phyloP scores from a whole-genome alignment of 2,797 vertebrate genomes.

The Coranthus polyacanthus region DNA sequence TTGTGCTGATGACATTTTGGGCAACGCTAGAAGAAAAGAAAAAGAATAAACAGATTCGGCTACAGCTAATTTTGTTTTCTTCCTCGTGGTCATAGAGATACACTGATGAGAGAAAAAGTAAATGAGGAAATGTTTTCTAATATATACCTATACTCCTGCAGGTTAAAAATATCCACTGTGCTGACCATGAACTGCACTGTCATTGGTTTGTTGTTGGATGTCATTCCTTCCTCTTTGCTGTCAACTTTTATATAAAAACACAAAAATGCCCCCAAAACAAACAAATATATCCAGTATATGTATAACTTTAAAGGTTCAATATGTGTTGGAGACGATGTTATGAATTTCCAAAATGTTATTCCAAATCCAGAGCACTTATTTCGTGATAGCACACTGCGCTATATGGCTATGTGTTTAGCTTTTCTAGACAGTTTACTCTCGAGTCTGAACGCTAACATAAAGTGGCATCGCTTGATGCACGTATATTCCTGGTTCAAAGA shows the following conservation, averaged over 20 bases:
- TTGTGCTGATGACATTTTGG: slow-evolving; percentile 29
- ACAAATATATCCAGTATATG: too few species aligned
- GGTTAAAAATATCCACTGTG: too few species aligned
- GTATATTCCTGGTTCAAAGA: slow-evolving; percentile 18
- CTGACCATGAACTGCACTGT: too few species aligned
- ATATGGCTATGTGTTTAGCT: too few species aligned
- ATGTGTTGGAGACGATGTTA: too few species aligned
- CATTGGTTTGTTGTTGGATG: too few species aligned
- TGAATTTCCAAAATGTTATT: slow-evolving; percentile 6
- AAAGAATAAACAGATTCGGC: slow-evolving; percentile 13
- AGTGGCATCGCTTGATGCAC: background rate
- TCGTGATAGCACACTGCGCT: too few species aligned
- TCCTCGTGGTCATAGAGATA: slow-evolving; percentile 13
- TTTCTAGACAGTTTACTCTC: too few species aligned
- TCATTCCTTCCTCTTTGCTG: too few species aligned
- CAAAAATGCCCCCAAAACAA: too few species aligned
- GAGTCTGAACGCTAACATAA: background rate
- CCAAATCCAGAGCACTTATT: background rate
- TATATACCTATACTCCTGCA: background rate
- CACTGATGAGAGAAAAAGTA: slow-evolving; percentile 32
- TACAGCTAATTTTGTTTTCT: slow-evolving; percentile 35
- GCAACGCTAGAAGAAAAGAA: slow-evolving; percentile 4
- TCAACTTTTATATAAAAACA: too few species aligned
- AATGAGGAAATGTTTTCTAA: slow-evolving; percentile 18
- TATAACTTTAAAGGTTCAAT: too few species aligned